These are phyloP conservation scores for Bubo bubo DNA, from an alignment of 2,113 vertebrate species.

Conservation along the genomic window DNA sequence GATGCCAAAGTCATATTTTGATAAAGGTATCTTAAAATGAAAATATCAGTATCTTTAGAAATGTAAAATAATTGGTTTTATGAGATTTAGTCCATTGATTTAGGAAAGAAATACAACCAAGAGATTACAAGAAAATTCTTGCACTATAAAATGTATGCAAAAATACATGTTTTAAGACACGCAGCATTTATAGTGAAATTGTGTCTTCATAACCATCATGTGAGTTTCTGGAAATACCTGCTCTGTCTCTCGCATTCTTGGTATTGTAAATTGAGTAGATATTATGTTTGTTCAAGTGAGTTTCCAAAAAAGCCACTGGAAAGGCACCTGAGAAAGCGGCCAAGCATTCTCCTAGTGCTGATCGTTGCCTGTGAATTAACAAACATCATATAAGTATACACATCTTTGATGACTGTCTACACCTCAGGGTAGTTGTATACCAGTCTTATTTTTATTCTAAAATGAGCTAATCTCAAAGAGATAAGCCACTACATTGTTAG, in stretches of 20 bases:
- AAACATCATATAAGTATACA: background rate
- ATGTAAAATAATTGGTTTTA: rapidly evolving
- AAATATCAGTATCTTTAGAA: background rate
- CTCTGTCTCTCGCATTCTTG: constrained; percentile 82
- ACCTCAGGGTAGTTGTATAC: background rate
- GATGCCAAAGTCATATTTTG: background rate
- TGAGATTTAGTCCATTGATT: background rate
- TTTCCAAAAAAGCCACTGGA: constrained; percentile 94
- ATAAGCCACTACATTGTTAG: background rate
- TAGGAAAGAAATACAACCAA: background rate
- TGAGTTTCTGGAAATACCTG: constrained; percentile 74
- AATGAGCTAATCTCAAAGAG: background rate
- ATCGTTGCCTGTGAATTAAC: constrained; percentile 83
- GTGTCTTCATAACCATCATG: background rate
- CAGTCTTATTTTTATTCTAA: background rate
- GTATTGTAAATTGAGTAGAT: constrained; percentile 91
- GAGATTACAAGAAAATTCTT: background rate
- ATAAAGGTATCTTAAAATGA: background rate
- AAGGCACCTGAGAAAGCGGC: constrained; percentile 93
- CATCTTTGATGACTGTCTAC: background rate
- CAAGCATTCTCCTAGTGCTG: constrained; percentile 90
- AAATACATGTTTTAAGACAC: background rate
- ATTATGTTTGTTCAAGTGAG: constrained; percentile 89
- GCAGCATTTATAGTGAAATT: background rate
- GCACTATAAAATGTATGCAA: background rate